Percentiles rank a stretch among this genome's conserved stretches.
Evolutionary conservation across 2,113 vertebrate species (phyloP).

Genomic region (Neotoma lepida): DNA sequence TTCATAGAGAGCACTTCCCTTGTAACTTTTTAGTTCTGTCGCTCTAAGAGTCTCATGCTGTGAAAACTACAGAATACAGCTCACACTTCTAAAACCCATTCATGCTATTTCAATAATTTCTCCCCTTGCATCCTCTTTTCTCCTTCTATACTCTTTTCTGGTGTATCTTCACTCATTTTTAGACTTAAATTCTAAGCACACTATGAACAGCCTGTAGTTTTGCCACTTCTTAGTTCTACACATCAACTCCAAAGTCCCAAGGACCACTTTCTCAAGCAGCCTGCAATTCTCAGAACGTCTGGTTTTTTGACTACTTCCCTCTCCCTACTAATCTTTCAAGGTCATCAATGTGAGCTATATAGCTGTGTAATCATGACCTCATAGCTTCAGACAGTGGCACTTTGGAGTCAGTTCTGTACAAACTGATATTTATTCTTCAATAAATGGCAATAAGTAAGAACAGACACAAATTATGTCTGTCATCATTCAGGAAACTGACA

Average conservation of each 20-base stretch:
- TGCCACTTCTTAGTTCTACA: neutral
- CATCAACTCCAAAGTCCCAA: neutral
- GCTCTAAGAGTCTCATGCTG: neutral
- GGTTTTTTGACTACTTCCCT: neutral
- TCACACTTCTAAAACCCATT: neutral
- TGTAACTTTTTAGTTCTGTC: neutral
- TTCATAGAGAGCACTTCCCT: neutral
- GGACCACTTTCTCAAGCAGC: neutral
- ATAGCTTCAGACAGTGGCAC: neutral
- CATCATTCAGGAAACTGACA: slow-evolving; percentile 54
- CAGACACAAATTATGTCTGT: neutral
- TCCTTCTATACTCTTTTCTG: neutral
- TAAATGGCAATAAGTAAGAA: slow-evolving; percentile 28
- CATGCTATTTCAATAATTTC: neutral
- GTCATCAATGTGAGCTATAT: slow-evolving; percentile 35
- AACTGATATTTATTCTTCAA: slow-evolving; percentile 35
- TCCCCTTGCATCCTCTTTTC: neutral
- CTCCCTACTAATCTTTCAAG: slow-evolving; percentile 10
- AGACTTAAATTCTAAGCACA: slow-evolving; percentile 21
- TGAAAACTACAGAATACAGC: neutral
- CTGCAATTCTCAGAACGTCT: neutral
- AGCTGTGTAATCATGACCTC: slow-evolving; percentile 23
- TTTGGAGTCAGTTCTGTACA: neutral
- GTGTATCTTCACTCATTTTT: neutral
- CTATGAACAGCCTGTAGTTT: neutral